A percentile compares a stretch with the other conserved stretches of the same genome.
Evolutionary conservation across 2,888 invertebrate species (phyloP).

Genomic region (Teleiodes luculella): DNA sequence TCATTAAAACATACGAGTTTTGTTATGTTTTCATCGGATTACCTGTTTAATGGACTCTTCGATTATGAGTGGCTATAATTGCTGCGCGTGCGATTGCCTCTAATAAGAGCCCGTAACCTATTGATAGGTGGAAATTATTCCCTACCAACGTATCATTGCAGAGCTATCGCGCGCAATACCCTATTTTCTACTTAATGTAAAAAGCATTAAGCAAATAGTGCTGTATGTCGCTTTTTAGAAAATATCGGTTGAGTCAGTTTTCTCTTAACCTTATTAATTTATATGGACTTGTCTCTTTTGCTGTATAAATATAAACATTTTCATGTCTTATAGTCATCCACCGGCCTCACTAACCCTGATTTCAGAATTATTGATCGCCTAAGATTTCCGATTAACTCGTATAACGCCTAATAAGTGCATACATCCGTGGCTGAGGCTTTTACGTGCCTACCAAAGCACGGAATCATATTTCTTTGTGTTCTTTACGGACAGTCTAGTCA

Average conservation of each 20-base stretch:
- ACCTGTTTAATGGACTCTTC: conserved; percentile 3
- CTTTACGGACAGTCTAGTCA: no score
- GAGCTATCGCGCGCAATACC: background rate
- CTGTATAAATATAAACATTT: no score
- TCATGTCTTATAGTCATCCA: no score
- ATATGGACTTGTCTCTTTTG: background rate
- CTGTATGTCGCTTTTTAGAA: conserved; percentile 1
- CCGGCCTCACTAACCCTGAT: no score
- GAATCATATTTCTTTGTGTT: no score
- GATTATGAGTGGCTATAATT: conserved; percentile 5
- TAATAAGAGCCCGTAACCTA: conserved; percentile 3
- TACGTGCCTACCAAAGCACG: no score
- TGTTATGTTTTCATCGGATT: conserved; percentile 5
- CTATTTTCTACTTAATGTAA: conserved; percentile 8
- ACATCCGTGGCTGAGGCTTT: no score
- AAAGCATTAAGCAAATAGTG: conserved; percentile 4
- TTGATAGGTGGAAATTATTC: conserved; percentile 4
- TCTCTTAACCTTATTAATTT: background rate
- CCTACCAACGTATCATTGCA: background rate
- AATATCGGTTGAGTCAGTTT: background rate
- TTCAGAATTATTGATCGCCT: no score
- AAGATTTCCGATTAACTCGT: no score
- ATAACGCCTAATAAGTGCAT: no score
- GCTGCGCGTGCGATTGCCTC: conserved; percentile 1
- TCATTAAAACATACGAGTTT: background rate